Base-by-base conservation (phyloP, 1,140 invertebrate species). In the Antheraea mylitta region DNA sequence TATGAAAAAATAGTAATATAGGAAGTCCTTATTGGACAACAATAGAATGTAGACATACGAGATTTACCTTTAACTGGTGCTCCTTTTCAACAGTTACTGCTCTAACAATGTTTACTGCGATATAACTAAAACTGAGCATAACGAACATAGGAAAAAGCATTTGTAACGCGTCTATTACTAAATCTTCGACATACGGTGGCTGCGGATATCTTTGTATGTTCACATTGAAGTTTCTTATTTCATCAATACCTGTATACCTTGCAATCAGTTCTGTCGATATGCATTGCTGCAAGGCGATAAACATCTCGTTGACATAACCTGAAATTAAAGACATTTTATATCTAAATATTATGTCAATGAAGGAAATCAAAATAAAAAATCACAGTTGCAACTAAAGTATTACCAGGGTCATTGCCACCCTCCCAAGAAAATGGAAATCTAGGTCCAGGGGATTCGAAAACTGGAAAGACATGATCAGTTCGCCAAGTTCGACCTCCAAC, bases 41-140 rank as follows among this genome's bases (percentile, higher is more conserved):
- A n/a, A n/a, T n/a, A n/a, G n/a, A n/a, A n/a, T 64, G 10, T 45
- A 22, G 13, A 13, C 19, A 8, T 53, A 6, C 18, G 8, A 22
- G 53, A 72, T 70, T 70, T 75, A 94, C 94, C 89, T 95, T 95
- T 2, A 95, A 75, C 73, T 95, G 95, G 65, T 93, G 92, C 83
- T 95, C 94, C 79, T 95, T 95, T 80, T 95, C 94, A 0, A 88
- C 81, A 6, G 94, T 94, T 36, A 95, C 92, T 18, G 87, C 90
- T 78, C 93, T 96, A 16, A 97, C 95, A 64, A 96, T 95, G 81
- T 97, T 96, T n/a, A 97, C 95, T 62, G 95, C 94, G 0, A 96
- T 95, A 83, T 96, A 96, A 36, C 96, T 94, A 78, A 96, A 97
- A 80, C 95, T 96, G 0, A 97, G 81, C 89, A 97, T 93, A 59